Conservation (phyloP, 2,888 invertebrate species). For the Acrobeloides nanus region DNA sequence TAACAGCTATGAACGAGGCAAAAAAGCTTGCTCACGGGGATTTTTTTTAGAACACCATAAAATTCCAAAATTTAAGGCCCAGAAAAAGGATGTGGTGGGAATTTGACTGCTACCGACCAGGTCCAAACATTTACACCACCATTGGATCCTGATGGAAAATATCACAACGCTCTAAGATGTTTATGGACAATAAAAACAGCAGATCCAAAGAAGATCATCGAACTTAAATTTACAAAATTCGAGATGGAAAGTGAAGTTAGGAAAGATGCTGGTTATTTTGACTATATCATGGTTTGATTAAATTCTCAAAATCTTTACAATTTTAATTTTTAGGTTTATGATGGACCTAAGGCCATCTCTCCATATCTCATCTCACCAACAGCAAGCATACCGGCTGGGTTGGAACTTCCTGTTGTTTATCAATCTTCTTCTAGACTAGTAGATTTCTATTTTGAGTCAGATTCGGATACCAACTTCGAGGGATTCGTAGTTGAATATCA, state of each 20-base stretch:
- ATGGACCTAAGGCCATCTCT: conserved; percentile 38
- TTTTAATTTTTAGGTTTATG: conserved; percentile 37
- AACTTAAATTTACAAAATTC: conserved; percentile 22
- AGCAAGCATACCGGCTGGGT: conserved; percentile 14
- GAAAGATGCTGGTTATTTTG: conserved; percentile 1
- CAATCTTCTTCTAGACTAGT: conserved; percentile 22
- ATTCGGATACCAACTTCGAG: conserved; percentile 27
- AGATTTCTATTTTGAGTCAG: conserved; percentile 41
- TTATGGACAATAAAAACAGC: conserved; percentile 36
- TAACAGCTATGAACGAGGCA: too few species aligned
- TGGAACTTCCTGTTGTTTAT: conserved; percentile 19
- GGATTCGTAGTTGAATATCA: conserved; percentile 39
- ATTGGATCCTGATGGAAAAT: conserved; percentile 22
- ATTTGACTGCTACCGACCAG: conserved; percentile 29
- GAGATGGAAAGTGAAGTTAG: conserved; percentile 21
- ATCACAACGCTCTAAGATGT: conserved; percentile 36
- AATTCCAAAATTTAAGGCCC: conserved; percentile 25
- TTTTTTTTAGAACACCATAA: too few species aligned
- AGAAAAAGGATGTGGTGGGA: conserved; percentile 44
- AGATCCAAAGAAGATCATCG: conserved; percentile 18
- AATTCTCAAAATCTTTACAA: neutral
- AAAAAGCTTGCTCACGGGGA: too few species aligned
- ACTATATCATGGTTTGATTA: conserved; percentile 3
- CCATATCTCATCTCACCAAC: conserved; percentile 35
- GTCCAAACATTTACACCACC: conserved; percentile 39